Conservation (phyloP, 2,888 invertebrate genomes). For the Xestia sexstrigata region DNA sequence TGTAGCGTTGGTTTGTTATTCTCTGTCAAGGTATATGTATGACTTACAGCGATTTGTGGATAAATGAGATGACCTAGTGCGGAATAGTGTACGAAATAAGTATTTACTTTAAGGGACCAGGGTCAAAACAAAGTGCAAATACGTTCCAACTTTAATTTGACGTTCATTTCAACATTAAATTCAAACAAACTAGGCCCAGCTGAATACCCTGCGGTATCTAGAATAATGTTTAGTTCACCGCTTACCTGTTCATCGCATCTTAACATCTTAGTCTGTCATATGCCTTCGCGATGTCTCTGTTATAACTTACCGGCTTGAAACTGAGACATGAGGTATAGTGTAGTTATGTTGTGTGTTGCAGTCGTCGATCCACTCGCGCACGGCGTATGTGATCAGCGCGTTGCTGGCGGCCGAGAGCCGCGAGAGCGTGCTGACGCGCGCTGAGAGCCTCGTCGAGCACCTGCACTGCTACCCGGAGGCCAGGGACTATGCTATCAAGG, state of each 20-base stretch:
- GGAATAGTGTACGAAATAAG: not conserved
- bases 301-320: not conserved
- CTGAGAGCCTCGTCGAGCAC: constrained; percentile 93
- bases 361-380: constrained; percentile 92
- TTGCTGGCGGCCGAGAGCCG: constrained; percentile 90
- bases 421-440: constrained; percentile 90
- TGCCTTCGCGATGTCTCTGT: not conserved
- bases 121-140: not conserved
- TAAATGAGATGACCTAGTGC: not conserved
- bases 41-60: not conserved
- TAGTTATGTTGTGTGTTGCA: constrained; percentile 71
- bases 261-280: not conserved
- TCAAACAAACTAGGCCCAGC: not conserved
- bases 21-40: not conserved
- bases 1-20: not conserved
- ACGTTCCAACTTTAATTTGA: not conserved
- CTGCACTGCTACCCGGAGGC: constrained; percentile 94
- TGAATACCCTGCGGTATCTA: not conserved
- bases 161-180: not conserved
- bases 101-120: not conserved
- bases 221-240: not conserved
- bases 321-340: not conserved
- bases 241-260: not conserved
- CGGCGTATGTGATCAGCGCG: constrained; percentile 92
- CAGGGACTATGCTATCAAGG: constrained; percentile 93